Evolutionary conservation across 2,797 vertebrate genomes (phyloP).

Genomic region (Antrozous pallidus): DNA sequence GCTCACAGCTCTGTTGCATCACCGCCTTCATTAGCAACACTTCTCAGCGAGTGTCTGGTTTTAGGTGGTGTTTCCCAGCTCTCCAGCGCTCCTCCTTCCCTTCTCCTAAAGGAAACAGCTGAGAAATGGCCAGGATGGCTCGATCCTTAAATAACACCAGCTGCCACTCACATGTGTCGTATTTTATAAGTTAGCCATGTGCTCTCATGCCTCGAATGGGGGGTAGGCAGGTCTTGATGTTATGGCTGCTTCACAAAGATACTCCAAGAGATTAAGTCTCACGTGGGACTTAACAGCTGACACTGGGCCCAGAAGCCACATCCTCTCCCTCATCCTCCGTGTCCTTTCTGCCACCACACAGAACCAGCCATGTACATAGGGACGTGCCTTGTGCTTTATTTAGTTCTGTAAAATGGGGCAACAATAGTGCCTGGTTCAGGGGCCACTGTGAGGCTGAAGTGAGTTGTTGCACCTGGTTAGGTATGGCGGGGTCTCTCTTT

Average conservation of each 20-base stretch:
- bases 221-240: background rate
- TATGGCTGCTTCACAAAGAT: background rate
- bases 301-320: background rate
- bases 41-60: background rate
- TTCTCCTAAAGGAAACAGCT: conserved; percentile 20
- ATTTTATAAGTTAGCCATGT: background rate
- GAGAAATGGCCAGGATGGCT: background rate
- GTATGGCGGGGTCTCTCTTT: too few relatives aligned
- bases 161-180: background rate
- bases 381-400: background rate
- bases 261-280: background rate
- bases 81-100: background rate
- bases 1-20: background rate
- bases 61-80: background rate
- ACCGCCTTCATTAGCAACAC: rapidly evolving
- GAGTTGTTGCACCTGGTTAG: background rate
- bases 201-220: background rate
- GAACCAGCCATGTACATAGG: background rate
- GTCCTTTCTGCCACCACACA: background rate
- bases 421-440: background rate
- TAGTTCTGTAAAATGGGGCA: background rate
- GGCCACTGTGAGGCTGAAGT: background rate
- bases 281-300: background rate
- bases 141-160: background rate
- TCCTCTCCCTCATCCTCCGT: background rate